Base-by-base conservation (phyloP, 1,140 invertebrate genomes). In the Oscheius sp. region DNA sequence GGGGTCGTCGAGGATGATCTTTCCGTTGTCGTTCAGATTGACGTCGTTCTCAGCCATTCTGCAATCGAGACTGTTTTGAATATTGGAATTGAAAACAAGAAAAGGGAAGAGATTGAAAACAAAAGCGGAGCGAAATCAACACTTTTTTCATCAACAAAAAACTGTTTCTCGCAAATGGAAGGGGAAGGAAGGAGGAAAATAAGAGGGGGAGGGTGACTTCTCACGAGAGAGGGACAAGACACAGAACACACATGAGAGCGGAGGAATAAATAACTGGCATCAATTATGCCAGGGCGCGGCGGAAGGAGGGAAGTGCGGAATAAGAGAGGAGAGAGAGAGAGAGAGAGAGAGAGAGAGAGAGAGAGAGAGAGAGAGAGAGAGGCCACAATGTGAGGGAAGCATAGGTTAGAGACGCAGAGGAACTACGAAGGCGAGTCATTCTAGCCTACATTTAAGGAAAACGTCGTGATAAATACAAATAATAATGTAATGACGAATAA, bases 1-100 rank as follows among this genome's bases (percentile, higher is more conserved):
- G 1, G 82, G 82, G 64, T 83, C 75, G 28, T 79, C 71, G 15
- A 68, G 67, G 18, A 32, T 58, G 26, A 68, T 68, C 35, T 68
- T 68, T 59, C 67, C 67, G 45, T 49, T 55, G 26, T 49, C 52
- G 18, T 49, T 59, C 20, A 59, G 35, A 31, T 68, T 38, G 55
- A 68, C 67, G 20, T 68, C 35, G 26, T 55, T 55, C n/a, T 42
- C 38, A 10, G 38, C n/a, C 10, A 10, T n/a, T 42, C 38, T 42
- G 38, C 10, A 42, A 42, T 10, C n/a, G 28, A 42, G 45, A 42
- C 13, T 38, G 26, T 52, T n/a, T n/a, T n/a, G n/a, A n/a, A 45
- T 45, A 23, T 2, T 31, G n/a, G 7, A 4, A 20, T 46, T 55
- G 20, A 23, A 67, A 67, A 13, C 18, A 23, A 1, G 46, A 67